Evolutionary conservation across 2,888 invertebrate species (phyloP).

Genomic region (Nomada goodeniana): DNA sequence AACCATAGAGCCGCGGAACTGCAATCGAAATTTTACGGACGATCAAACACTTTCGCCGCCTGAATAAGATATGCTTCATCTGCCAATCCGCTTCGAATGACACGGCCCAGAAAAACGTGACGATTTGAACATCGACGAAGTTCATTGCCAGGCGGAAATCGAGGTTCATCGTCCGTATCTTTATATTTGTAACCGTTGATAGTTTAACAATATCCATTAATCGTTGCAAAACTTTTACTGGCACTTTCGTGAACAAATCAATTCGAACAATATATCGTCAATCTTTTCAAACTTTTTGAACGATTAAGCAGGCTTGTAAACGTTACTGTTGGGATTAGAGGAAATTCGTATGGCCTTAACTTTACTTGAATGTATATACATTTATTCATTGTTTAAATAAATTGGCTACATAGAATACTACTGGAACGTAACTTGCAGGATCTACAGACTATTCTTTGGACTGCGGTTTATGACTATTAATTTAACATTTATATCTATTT

Average conservation of each 20-base stretch:
- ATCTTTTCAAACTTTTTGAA: too few species aligned
- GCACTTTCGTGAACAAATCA: background rate
- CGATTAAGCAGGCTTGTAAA: too few species aligned
- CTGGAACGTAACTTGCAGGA: background rate
- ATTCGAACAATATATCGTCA: background rate
- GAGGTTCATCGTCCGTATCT: background rate
- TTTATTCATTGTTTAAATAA: conserved; percentile 2
- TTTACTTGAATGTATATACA: background rate
- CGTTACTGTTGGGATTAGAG: background rate
- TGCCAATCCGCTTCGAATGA: conserved; percentile 38
- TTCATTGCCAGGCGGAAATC: conserved; percentile 46
- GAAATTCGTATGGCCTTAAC: background rate
- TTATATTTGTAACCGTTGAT: background rate
- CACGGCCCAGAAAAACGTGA: conserved; percentile 11
- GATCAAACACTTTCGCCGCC: conserved; percentile 72
- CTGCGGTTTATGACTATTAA: background rate
- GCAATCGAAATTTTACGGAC: conserved; percentile 63
- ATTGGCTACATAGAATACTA: conserved; percentile 20
- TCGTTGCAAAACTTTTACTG: background rate
- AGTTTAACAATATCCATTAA: too few species aligned
- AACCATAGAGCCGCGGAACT: conserved; percentile 45
- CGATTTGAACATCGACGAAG: conserved; percentile 11
- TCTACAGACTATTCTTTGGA: conserved; percentile 30
- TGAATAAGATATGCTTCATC: conserved; percentile 60
- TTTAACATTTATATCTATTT: background rate